Base-by-base conservation (phyloP, 2,888 invertebrate species). In the Hetaerina titia region DNA sequence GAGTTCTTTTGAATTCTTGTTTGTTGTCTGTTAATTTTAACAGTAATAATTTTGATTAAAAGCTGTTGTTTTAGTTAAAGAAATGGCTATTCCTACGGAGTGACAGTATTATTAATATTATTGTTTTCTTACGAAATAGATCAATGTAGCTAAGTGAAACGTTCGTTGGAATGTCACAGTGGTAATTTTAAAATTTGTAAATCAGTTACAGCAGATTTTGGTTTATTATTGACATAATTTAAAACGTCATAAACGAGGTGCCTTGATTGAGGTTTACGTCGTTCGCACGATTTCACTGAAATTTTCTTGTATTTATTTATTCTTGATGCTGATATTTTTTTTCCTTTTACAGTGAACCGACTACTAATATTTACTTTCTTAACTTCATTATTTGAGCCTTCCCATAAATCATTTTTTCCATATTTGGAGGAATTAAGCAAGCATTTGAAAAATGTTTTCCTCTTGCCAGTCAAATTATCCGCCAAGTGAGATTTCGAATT, bases 71-170 rank as follows among this genome's bases (percentile, higher is more conserved):
- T 81, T 81, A 81, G 81, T 81, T 81, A 31, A 81, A 90, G 56
- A 92, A 92, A 63, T 64, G 74, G 69, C 64, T 45, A 57, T 92
- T 92, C 56, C 74, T 69, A 92, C 69, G 92, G 92, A 92, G 92
- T 74, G 92, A 92, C 92, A 92, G 92, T 92, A 92, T 92, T 92
- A 92, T 92, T 92, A 92, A 69, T 92, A 69, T 92, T 92, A 92
- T 92, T 92, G 92, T 92, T 92, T 45, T 92, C 69, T 56, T 22
- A 56, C 13, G 56, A 92, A 69, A 56, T 74, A 56, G 22, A 74
- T 60, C 92, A 92, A 69, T 92, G 56, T 69, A 56, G 45, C 69
- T 92, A 22, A 45, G 45, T 90, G 63, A 64, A 90, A 69, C 56
- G 64, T 92, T 63, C 92, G 63, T 92, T 92, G 92, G 92, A 92